Evolutionary conservation across 1,140 invertebrate genomes (phyloP), one percentile per base, ranked within the genome.

Genomic region (Asbolus verrucosus): DNA sequence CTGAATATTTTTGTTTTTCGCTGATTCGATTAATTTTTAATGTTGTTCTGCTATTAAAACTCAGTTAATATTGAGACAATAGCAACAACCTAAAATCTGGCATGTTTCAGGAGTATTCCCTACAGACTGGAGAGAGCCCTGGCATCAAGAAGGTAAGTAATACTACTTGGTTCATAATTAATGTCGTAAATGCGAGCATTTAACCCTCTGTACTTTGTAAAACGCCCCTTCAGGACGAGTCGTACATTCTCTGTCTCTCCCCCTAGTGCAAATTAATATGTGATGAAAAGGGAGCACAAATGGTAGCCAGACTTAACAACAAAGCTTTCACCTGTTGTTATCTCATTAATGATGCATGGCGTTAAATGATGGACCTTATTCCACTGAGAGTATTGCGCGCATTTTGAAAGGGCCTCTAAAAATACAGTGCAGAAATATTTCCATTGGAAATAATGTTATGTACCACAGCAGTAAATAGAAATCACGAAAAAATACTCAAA

Each of bases 101-200:
- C 41, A 31, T 72, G 69, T 79, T 79, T 59, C 75, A 81, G 78
- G 75, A 8, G 39, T 72, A 75, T 79, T 81, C 77, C 76, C 79
- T 50, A 65, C 75, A 72, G 80, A 81, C 50, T 81, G 80, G 79
- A 72, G 78, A 73, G 79, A 81, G 66, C 73, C 78, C 74, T 81
- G 80, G 80, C 80, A 81, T 76, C 79, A 79, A 77, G 80, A 81
- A 76, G 80, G 80, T 80, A 81, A 79, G 78, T 78, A 78, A 78
- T 79, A 76, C 72, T 63, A 65, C 67, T 59, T 73, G 39, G 36
- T 78, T 38, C 71, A 76, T 78, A 76, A 79, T 78, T 78, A 76
- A 79, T 77, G 72, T 46, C 14, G 65, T 65, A 79, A 79, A 79
- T 78, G 76, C 72, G 73, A 74, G 71, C 75, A 72, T 77, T 78